Percentiles rank a stretch among this genome's conserved stretches.
These are phyloP conservation scores for Xestia xanthographa DNA, from an alignment of 2,888 invertebrate species.

Conservation along the genomic window DNA sequence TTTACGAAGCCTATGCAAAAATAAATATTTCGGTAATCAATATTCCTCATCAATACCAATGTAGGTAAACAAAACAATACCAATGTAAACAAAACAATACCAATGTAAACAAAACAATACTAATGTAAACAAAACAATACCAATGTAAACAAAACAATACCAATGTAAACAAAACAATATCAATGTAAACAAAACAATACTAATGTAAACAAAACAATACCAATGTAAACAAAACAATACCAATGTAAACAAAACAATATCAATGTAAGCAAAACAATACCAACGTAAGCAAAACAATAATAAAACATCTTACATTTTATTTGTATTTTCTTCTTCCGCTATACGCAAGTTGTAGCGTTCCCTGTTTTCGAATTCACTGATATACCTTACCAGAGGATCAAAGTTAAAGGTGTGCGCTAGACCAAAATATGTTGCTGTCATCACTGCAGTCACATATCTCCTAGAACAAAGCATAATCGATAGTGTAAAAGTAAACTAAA, in stretches of 20 bases:
- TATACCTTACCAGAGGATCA: slow-evolving; percentile 33
- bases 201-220: too few species aligned
- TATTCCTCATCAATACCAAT: not conserved
- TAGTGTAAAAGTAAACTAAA: not conserved
- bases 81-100: too few species aligned
- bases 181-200: not conserved
- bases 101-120: too few species aligned
- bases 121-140: too few species aligned
- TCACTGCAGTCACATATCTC: slow-evolving; percentile 37
- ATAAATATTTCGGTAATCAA: not conserved
- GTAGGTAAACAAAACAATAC: too few species aligned
- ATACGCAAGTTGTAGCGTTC: slow-evolving; percentile 24
- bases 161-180: not conserved
- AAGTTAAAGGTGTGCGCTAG: slow-evolving; percentile 14
- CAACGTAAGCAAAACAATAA: too few species aligned
- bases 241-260: too few species aligned
- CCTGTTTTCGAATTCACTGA: slow-evolving; percentile 11
- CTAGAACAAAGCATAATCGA: slow-evolving; percentile 25
- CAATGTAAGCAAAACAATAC: too few species aligned
- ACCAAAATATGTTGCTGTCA: slow-evolving; percentile 35
- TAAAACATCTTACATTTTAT: slow-evolving; percentile 37
- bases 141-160: not conserved
- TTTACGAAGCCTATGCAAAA: slow-evolving; percentile 69
- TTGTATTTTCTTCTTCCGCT: slow-evolving; percentile 47
- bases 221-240: too few species aligned